These are phyloP conservation scores for Ceratina calcarata DNA, from an alignment of 1,140 invertebrate species.

Conservation along the genomic window DNA sequence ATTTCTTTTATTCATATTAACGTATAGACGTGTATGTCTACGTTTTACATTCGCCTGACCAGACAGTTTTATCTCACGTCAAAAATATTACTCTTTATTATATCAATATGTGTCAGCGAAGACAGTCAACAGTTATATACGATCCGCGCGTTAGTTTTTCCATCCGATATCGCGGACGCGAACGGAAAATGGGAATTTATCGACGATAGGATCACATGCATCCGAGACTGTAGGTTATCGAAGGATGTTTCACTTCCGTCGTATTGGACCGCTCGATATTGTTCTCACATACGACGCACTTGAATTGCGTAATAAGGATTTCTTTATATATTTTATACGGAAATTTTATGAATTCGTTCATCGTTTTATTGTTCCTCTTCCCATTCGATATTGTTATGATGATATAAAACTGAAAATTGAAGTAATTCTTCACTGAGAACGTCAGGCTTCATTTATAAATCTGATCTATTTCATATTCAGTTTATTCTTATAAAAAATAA, in stretches of 20 bases:
- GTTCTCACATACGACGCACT: conserved; percentile 15
- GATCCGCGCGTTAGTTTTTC: neutral
- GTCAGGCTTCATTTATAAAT: too few relatives aligned
- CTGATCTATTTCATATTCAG: too few relatives aligned
- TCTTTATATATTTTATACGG: neutral
- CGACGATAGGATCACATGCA: neutral
- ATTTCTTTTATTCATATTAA: too few relatives aligned
- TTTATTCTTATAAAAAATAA: too few relatives aligned
- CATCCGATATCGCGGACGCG: conserved; percentile 11
- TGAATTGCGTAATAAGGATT: conserved; percentile 4
- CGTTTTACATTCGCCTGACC: neutral
- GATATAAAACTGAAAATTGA: too few relatives aligned
- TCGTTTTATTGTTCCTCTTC: too few relatives aligned
- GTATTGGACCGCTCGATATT: conserved; percentile 7
- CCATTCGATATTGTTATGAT: neutral
- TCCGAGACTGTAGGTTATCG: conserved; percentile 8
- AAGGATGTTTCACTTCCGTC: conserved; percentile 12
- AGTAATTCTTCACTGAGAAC: too few relatives aligned
- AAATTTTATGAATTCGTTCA: neutral
- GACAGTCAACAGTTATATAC: neutral
- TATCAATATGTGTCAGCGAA: neutral
- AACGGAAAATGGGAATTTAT: conserved; percentile 17
- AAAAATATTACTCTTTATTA: neutral
- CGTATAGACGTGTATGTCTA: too few relatives aligned
- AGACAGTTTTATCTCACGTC: neutral